Base-by-base conservation (phyloP, 2,888 invertebrate species). In the Drosophila dives region DNA sequence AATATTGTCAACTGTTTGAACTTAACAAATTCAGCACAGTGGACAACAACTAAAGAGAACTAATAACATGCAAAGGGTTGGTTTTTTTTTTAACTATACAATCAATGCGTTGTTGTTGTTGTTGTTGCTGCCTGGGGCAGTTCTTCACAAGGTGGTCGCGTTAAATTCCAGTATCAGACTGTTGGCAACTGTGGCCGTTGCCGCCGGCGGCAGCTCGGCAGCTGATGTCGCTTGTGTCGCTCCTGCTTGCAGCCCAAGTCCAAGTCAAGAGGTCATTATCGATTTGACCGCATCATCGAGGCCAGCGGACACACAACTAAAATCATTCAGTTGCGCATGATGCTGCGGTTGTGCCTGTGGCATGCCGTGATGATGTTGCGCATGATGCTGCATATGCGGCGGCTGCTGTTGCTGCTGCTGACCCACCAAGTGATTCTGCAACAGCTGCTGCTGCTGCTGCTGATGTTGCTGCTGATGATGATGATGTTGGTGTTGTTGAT, bases 281-380 rank as follows among this genome's bases (percentile, higher is more conserved):
- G 94, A 94, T 77, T 94, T 93, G 40, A 94, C 94, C 36, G 94
- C 94, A 84, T 94, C 94, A 75, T 94, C 94, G 50, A 94, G 90
- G 60, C 90, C 88, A 50, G 91, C 91, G 54, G 92, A 80, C 77
- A 94, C 94, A 82, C 93, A 93, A 69, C 91, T 92, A 64, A 93
- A 93, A 76, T 93, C 93, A 78, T 93, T 93, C 64, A 94, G 90
- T 62, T 94, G 89, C 5, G 76, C 66, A 60, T 79, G 75, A 61
- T 80, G 86, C 56, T 83, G 82, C 11, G 75, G 48, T 56, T 81
- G 83, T 1, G 70, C 54, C 71, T 89, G 84, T 34, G 72, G 12
- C 50, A 89, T 60, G 33, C 58, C 71, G 20, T 84, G 78, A 60
- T 88, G 86, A 15, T 68, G 77, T n/a, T 79, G 83, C n/a, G 61